Base-by-base conservation (phyloP, 2,113 vertebrate species). In the Lynx canadensis region DNA sequence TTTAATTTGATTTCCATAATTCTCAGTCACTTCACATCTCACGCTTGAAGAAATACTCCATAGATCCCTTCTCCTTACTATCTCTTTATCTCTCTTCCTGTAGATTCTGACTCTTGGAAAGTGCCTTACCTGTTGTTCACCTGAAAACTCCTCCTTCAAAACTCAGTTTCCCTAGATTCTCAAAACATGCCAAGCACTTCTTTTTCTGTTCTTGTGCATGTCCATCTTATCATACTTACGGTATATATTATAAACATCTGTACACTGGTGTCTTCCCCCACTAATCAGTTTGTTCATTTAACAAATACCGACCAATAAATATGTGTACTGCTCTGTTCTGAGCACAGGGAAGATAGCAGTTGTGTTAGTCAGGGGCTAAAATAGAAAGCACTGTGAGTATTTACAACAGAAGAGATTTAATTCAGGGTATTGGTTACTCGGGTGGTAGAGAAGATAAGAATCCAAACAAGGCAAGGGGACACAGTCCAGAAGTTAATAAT, bases 21-120 rank as follows among this genome's bases (percentile, higher is more conserved):
- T 14, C 15, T 21, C 23, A 76, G 7, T 3, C 36, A 55, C 50
- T 48, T 78, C 57, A 50, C 33, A 68, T 52, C 11, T 29, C 48
- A 23, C 10, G 71, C 18, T 23, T 19, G 19, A 92, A 86, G n/a
- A 79, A 89, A 84, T 7, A 41, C 21, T 25, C 18, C 9, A 12
- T 7, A 45, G 7, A 19, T 50, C 6, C 18, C n/a, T 73, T 80
- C 63, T 71, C 23, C 74, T 71, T 57, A 19, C 29, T 25, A 0
- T 60, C 7, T 71, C 78, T 29, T n/a, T 76, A 4, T n/a, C 41
- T 95, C 18, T 63, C 7, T n/a, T 68, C n/a, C 18, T 4, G 1
- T 36, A 45, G 33, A 55, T 96, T 88, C 86, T 93, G 38, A 84
- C 48, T 60, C 21, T 65, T 88, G 11, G 25, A 88, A 82, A 73